These are phyloP conservation scores for Vulpes lagopus DNA, from an alignment of 2,113 vertebrate genomes.

Conservation along the genomic window DNA sequence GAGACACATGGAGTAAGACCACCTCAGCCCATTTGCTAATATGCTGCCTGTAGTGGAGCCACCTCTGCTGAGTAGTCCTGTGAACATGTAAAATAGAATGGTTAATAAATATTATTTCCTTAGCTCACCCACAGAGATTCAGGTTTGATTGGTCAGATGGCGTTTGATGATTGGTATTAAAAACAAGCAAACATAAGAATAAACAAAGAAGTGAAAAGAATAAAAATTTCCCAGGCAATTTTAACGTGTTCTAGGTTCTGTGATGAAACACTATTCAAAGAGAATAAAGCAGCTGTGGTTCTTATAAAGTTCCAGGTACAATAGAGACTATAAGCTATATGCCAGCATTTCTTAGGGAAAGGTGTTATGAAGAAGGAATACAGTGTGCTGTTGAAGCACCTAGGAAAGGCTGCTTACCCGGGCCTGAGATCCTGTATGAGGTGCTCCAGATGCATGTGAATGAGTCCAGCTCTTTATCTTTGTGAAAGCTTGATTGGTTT, in stretches of 20 bases:
- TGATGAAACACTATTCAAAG: neutral
- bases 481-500: neutral
- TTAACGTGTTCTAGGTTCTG: neutral
- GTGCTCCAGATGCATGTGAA: neutral
- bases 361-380: neutral
- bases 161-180: neutral
- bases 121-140: neutral
- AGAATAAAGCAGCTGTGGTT: neutral
- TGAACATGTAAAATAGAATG: neutral
- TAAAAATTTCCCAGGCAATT: neutral
- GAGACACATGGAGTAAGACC: neutral
- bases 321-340: neutral
- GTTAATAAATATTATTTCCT: neutral
- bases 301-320: neutral
- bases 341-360: neutral
- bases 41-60: neutral
- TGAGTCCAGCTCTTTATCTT: neutral
- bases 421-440: neutral
- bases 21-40: neutral
- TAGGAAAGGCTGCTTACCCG: neutral
- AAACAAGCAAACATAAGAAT: neutral
- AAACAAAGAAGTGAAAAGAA: neutral
- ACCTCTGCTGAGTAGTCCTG: neutral
- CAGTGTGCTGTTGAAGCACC: neutral
- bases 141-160: neutral